Evolutionary conservation across 2,888 invertebrate species (phyloP).

Genomic region (Melipona beecheii): DNA sequence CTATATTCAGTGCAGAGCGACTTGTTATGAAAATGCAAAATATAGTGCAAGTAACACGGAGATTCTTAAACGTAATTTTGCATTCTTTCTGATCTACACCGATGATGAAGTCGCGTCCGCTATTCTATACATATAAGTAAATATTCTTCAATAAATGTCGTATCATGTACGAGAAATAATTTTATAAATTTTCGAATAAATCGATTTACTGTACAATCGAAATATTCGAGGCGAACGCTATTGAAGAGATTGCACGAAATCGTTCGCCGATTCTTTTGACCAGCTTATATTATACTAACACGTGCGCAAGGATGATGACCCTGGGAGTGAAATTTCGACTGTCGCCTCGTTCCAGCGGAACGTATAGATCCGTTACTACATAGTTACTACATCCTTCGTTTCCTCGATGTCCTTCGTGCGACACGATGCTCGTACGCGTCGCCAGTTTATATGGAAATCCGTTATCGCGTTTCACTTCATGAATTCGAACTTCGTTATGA

Average conservation of each 20-base stretch:
- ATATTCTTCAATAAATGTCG: too few species aligned
- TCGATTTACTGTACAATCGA: not conserved
- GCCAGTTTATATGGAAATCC: slow-evolving; percentile 46
- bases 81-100: too few species aligned
- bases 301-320: not conserved
- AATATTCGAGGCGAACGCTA: not conserved
- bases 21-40: not conserved
- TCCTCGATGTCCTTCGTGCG: slow-evolving; percentile 14
- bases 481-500: slow-evolving; percentile 46
- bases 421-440: slow-evolving; percentile 18
- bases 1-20: not conserved
- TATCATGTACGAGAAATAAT: not conserved
- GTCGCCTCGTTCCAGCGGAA: not conserved
- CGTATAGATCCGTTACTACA: not conserved
- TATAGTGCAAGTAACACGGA: too few species aligned
- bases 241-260: not conserved
- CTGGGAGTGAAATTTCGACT: not conserved
- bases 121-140: too few species aligned
- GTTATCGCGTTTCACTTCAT: slow-evolving; percentile 41
- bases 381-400: slow-evolving; percentile 24
- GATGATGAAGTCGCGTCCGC: too few species aligned
- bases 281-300: not conserved
- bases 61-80: not conserved
- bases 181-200: too few species aligned
- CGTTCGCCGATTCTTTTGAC: not conserved